Percentiles rank a stretch among this genome's conserved stretches.
These are phyloP conservation scores for Neria commutata DNA, from an alignment of 2,888 invertebrate genomes.

Conservation along the genomic window DNA sequence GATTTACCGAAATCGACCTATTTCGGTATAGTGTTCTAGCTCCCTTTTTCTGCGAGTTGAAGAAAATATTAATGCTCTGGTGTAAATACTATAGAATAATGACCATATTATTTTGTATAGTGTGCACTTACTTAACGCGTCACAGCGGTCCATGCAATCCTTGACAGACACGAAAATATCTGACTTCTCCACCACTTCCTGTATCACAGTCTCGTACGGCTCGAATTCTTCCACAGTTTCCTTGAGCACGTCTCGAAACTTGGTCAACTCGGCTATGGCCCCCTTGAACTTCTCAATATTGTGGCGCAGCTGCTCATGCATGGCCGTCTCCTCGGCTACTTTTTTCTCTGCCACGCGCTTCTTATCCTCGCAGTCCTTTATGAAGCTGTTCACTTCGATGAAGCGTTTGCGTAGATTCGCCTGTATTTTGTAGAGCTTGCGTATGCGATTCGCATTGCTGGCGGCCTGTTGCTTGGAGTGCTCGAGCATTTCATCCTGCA, in stretches of 20 bases:
- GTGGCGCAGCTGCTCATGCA: constrained; percentile 42
- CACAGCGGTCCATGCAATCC: constrained; percentile 59
- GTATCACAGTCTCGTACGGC: constrained; percentile 54
- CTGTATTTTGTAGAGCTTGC: constrained; percentile 50
- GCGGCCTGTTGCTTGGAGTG: constrained; percentile 46
- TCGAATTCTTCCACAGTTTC: constrained; percentile 51
- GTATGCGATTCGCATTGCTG: constrained; percentile 49
- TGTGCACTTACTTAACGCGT: constrained; percentile 60
- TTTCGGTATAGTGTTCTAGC: too few species aligned
- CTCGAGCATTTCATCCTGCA: constrained; percentile 53
- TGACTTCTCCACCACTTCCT: constrained; percentile 51
- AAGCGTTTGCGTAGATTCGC: constrained; percentile 52
- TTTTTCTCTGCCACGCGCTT: constrained; percentile 49
- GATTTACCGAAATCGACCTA: too few species aligned
- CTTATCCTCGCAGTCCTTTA: constrained; percentile 58
- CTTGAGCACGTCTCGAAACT: constrained; percentile 48
- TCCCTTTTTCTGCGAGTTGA: too few species aligned
- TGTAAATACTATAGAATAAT: too few species aligned
- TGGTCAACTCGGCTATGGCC: constrained; percentile 39
- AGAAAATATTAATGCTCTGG: too few species aligned
- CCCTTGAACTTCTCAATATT: constrained; percentile 43
- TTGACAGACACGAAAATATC: constrained; percentile 54
- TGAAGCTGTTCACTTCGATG: constrained; percentile 57
- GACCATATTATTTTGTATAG: too few species aligned
- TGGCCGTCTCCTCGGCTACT: constrained; percentile 45